phyloP scores from a whole-genome alignment of 1,140 invertebrate genomes.

The Tetraneura akinire region DNA sequence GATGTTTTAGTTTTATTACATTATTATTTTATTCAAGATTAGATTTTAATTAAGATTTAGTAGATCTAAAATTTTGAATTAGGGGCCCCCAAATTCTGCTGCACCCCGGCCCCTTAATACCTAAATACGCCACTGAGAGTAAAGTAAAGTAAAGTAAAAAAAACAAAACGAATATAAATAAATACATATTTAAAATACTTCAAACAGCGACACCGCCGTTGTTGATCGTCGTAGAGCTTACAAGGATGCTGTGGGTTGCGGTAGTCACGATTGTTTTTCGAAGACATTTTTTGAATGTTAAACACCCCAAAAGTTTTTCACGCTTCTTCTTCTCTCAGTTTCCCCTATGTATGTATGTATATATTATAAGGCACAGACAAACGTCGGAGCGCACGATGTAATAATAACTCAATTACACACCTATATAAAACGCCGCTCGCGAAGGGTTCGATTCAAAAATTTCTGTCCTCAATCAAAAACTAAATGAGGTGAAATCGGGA shows the following conservation, averaged over 20 bases:
- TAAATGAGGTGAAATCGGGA: conserved; percentile 48
- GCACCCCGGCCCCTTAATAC: too few species aligned
- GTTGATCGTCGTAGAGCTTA: not conserved
- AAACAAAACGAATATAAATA: too few species aligned
- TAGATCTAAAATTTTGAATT: too few species aligned
- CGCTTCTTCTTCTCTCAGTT: not conserved
- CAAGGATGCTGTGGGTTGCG: not conserved
- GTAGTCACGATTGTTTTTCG: conserved; percentile 20
- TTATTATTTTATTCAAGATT: too few species aligned
- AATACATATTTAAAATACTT: too few species aligned
- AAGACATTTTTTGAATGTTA: conserved; percentile 49
- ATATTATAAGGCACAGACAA: not conserved
- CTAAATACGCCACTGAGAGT: too few species aligned
- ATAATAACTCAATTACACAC: conserved; percentile 50
- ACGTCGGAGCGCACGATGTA: not conserved
- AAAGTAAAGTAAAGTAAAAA: too few species aligned
- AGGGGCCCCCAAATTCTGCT: too few species aligned
- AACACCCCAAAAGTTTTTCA: conserved; percentile 30
- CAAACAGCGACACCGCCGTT: too few species aligned
- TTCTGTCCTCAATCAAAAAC: conserved; percentile 48
- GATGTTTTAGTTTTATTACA: too few species aligned
- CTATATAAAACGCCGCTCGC: not conserved
- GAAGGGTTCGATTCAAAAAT: conserved; percentile 43
- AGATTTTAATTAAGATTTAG: too few species aligned
- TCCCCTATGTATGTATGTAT: not conserved